Base-by-base conservation (phyloP, 2,113 vertebrate genomes). In the Pterocles burchelli region DNA sequence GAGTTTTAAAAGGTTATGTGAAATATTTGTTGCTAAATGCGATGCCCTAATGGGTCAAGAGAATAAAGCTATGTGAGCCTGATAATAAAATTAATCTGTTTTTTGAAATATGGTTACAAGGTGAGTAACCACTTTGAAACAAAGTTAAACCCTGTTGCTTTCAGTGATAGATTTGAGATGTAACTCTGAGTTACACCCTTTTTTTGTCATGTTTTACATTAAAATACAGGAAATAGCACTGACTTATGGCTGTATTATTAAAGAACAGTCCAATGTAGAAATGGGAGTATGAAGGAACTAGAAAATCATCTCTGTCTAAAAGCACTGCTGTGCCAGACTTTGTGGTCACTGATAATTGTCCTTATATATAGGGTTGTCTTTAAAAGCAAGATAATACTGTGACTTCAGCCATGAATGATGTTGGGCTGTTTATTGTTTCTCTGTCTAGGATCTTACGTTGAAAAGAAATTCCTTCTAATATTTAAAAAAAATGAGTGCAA, bases 221-320 rank as follows among this genome's bases (percentile, higher is more conserved):
- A 91, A 48, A 87, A 73, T 74, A 28, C 11, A 93, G 58, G 33
- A 63, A 96, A 93, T 61, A 91, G 3, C 45, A 33, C 52, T 87
- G 87, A 96, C 95, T 98, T 97, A 96, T 93, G 76, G 59, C 48
- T 85, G 24, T 66, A 51, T 93, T 92, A 94, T 95, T 80, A 96
- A 96, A 97, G 9, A 15, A 70, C 43, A 96, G 34, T 73, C 57
- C 36, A 95, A 33, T 10, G 22, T 12, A 89, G 79, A 91, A 87
- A 95, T 38, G 2, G 49, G 61, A 93, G 36, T 73, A 54, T 78
- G 70, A 89, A 94, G 48, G 48, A 94, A 96, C 38, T 59, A 91
- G 84, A 94, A 96, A 96, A 95, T 94, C 4, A 12, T 82, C 49
- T 95, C 90, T 96, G 41, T 95, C 49, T 75, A 79, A 83, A 93